Conservation (phyloP, 2,888 invertebrate species). For the Pristionchus exspectatus region DNA sequence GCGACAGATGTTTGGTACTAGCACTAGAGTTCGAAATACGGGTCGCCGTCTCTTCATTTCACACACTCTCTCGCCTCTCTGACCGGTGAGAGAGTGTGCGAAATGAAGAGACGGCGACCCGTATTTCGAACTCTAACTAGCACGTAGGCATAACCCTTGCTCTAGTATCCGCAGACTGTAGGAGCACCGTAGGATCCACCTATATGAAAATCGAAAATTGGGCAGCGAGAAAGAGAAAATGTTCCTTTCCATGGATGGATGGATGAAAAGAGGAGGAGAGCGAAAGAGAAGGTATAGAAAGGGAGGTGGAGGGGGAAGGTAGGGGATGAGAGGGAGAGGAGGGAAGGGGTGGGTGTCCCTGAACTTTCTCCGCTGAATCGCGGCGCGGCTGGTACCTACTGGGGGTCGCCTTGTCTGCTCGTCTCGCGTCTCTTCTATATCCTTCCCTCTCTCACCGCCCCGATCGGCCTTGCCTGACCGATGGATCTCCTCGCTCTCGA, state of each 20-base stretch:
- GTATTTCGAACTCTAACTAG: no score
- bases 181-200: no score
- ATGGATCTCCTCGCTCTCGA: neutral
- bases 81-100: no score
- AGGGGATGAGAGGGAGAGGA: conserved; percentile 47
- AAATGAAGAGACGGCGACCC: no score
- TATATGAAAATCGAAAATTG: neutral
- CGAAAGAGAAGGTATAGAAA: neutral
- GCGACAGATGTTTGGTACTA: neutral
- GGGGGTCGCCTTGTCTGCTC: neutral
- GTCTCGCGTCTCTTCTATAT: neutral
- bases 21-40: no score
- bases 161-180: no score
- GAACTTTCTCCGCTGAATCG: conserved; percentile 50
- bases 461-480: conserved; percentile 44
- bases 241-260: conserved; percentile 34
- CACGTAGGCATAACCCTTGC: neutral
- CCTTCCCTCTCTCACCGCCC: neutral
- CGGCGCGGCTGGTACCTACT: conserved; percentile 54
- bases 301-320: conserved; percentile 11
- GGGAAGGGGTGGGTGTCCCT: conserved; percentile 47
- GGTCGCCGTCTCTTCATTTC: no score
- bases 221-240: neutral
- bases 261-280: neutral
- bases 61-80: no score